Evolutionary conservation across 1,140 invertebrate species (phyloP).

Genomic region (Ridgeia piscesae): DNA sequence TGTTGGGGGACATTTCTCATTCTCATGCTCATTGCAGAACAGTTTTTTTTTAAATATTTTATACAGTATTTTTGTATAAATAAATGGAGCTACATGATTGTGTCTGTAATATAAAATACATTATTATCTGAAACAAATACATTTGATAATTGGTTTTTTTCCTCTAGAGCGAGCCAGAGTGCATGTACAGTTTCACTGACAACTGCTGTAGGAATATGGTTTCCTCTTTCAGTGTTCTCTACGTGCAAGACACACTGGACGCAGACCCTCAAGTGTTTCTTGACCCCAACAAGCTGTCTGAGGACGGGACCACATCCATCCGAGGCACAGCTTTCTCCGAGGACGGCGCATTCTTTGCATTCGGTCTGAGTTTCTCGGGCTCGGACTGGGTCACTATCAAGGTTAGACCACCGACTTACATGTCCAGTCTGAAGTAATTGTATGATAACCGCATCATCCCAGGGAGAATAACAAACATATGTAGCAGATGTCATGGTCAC

Average conservation of each 20-base stretch:
- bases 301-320: constrained; percentile 90
- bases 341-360: constrained; percentile 86
- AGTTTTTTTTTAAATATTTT: no score
- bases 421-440: no score
- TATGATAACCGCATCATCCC: no score
- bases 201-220: not conserved
- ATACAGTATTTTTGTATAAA: no score
- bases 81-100: no score
- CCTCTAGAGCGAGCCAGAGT: not conserved
- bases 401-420: constrained; percentile 38
- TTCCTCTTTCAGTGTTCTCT: constrained; percentile 76
- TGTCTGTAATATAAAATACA: no score
- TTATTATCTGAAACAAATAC: no score
- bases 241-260: constrained; percentile 81
- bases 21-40: no score
- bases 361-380: constrained; percentile 86
- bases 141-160: not conserved
- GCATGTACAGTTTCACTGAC: not conserved
- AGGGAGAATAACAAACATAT: no score
- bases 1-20: no score
- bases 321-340: constrained; percentile 81
- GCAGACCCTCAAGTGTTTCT: constrained; percentile 85
- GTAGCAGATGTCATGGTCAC: no score
- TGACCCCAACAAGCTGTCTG: constrained; percentile 89
- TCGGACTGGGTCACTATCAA: constrained; percentile 93